phyloP scores from a whole-genome alignment of 1,140 invertebrate species.

The Lineus longissimus region DNA sequence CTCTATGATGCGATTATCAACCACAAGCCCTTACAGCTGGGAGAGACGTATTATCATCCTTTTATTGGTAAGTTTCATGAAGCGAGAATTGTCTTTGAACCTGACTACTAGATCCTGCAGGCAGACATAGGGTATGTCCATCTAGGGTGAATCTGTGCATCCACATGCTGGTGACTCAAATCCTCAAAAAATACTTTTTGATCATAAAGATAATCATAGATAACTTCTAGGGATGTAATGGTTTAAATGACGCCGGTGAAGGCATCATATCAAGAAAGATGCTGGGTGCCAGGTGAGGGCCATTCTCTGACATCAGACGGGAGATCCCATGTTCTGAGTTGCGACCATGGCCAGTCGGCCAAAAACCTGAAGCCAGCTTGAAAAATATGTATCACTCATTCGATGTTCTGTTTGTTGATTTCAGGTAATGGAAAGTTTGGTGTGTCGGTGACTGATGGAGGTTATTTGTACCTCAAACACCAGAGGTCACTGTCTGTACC shows the following conservation, averaged over 20 bases:
- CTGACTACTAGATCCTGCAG: background rate
- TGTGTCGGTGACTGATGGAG: constrained; percentile 62
- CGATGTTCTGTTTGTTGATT: constrained; percentile 5
- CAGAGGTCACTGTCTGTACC: constrained; percentile 69
- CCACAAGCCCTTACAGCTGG: constrained; percentile 53
- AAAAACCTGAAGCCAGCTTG: too few species aligned
- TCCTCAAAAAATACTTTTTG: background rate
- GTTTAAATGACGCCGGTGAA: too few species aligned
- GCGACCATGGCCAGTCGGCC: background rate
- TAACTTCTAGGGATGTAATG: too few species aligned
- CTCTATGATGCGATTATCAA: constrained; percentile 69
- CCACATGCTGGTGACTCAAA: too few species aligned
- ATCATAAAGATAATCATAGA: too few species aligned
- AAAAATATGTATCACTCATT: background rate
- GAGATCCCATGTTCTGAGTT: background rate
- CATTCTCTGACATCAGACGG: too few species aligned
- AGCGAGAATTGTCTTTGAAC: background rate
- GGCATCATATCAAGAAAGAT: too few species aligned
- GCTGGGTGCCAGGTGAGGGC: too few species aligned
- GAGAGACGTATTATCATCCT: constrained; percentile 65
- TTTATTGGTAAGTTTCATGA: constrained; percentile 62
- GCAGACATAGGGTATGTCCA: background rate
- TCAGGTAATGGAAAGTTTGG: constrained; percentile 69
- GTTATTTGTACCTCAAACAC: constrained; percentile 58
- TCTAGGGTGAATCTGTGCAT: too few species aligned